Base-by-base conservation (phyloP, 1,140 invertebrate species). In the Pseudoatta argentina region DNA sequence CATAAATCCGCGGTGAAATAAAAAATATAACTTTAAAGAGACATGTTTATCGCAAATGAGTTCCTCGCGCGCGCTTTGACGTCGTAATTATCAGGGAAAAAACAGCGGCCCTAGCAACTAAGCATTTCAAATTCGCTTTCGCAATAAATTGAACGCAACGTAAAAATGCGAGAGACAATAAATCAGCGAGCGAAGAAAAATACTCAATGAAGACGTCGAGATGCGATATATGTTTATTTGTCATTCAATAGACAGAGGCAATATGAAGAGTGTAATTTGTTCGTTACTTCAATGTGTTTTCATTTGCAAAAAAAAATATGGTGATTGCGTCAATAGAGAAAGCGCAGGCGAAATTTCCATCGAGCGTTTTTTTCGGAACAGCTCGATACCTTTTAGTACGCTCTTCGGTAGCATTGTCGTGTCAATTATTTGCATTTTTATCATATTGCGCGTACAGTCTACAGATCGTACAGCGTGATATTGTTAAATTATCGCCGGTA, bases 381-480 rank as follows among this genome's bases (percentile, higher is more conserved):
- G 16, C 12, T n/a, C 21, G n/a, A 44, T 51, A 21, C 3, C 4
- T 64, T 48, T 55, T 21, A 57, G 30, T 2, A 18, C n/a, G 12
- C 14, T 21, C 30, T 14, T 21, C 14, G 51, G n/a, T 27, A 53
- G 10, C 21, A 6, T 81, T 44, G 34, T 12, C 4, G 51, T 7
- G 30, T 2, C 12, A 44, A 81, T 71, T 71, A 71, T 51, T 61
- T 34, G 14, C 12, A 61, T 30, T 63, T 75, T 21, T 61, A 73
- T 63, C 55, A 53, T 34, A 75, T 75, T 14, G 14, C 30, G 8
- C 12, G 7, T n/a, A 61, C 44, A 18, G 27, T 30, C 7, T 4
- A 79, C 48, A 53, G 59, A 82, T 82, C 44, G 10, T 14, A 10
- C 39, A 16, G 1, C 2, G 8, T 39, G 79, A 82, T 82, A 82